These are phyloP conservation scores for Cantharis rufa DNA, from an alignment of 2,888 invertebrate genomes.

Conservation along the genomic window DNA sequence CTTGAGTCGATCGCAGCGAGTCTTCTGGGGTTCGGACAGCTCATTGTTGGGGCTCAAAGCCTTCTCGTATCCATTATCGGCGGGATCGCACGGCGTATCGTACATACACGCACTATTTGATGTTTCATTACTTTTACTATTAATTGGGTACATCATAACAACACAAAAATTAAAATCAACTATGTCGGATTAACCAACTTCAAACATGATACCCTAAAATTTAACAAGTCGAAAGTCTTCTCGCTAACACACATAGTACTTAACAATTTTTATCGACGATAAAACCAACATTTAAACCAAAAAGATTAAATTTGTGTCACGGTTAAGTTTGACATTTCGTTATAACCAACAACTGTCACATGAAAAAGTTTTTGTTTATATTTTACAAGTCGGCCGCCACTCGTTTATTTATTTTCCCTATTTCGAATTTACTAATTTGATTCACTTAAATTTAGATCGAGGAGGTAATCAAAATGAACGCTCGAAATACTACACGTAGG, in stretches of 20 bases:
- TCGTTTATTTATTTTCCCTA: background rate
- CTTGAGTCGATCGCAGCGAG: slow-evolving; percentile 60
- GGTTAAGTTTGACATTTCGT: slow-evolving; percentile 37
- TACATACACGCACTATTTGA: slow-evolving; percentile 50
- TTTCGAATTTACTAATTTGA: background rate
- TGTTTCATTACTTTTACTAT: slow-evolving; percentile 36
- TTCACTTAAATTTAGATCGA: slow-evolving; percentile 10
- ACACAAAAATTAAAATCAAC: slow-evolving; percentile 32
- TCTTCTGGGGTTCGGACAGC: slow-evolving; percentile 51
- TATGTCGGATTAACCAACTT: slow-evolving; percentile 55
- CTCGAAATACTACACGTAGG: background rate
- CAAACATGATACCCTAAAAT: slow-evolving; percentile 53
- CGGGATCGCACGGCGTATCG: slow-evolving; percentile 54
- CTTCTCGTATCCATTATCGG: slow-evolving; percentile 52
- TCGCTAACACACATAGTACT: slow-evolving; percentile 23
- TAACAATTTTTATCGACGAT: slow-evolving; percentile 30
- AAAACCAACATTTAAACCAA: slow-evolving; percentile 7
- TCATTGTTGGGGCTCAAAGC: slow-evolving; percentile 53
- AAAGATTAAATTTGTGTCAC: slow-evolving; percentile 31
- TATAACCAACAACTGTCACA: slow-evolving; percentile 21
- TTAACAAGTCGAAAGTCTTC: slow-evolving; percentile 31
- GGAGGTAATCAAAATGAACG: background rate
- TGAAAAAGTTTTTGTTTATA: slow-evolving; percentile 9
- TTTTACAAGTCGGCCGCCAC: background rate
- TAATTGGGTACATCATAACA: slow-evolving; percentile 45